A percentile compares a stretch with the other conserved stretches of the same genome.
Evolutionary conservation across 2,797 vertebrate genomes (phyloP).

Genomic region (Sylvilagus floridanus): DNA sequence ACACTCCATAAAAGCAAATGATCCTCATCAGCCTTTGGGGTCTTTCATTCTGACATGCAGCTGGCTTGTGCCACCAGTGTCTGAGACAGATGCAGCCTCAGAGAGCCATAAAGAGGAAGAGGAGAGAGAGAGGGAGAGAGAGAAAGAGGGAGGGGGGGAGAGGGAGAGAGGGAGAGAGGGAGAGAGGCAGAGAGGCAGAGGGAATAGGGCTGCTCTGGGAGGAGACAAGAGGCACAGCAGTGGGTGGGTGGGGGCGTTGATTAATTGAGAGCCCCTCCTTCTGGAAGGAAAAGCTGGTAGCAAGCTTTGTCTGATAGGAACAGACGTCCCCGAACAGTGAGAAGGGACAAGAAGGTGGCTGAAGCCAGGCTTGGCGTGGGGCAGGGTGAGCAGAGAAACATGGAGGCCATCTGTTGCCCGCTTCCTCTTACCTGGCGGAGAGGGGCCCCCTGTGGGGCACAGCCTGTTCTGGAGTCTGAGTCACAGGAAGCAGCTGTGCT

Average conservation of each 20-base stretch:
- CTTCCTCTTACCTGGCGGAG: not conserved
- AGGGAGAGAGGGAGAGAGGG: too few species aligned
- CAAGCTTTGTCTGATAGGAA: not conserved
- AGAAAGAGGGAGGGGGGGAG: too few species aligned
- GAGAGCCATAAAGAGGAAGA: not conserved
- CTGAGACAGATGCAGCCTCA: not conserved
- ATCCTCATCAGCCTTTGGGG: not conserved
- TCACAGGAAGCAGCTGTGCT: not conserved
- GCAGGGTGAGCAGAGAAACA: not conserved
- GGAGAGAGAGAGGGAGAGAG: not conserved
- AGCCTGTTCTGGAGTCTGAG: not conserved
- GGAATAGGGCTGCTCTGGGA: not conserved
- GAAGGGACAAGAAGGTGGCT: not conserved
- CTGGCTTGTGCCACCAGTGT: not conserved
- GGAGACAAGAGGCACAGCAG: not conserved
- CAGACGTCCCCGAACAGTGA: not conserved
- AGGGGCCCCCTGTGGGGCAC: fast-evolving
- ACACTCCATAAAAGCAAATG: not conserved
- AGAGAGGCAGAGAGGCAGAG: too few species aligned
- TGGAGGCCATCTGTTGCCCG: not conserved
- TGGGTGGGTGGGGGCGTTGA: not conserved
- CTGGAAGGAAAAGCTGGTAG: not conserved
- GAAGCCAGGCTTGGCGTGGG: not conserved
- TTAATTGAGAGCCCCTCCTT: not conserved
- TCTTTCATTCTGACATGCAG: not conserved